These are phyloP conservation scores for Torymus auratus DNA, from an alignment of 2,888 invertebrate species.

Conservation along the genomic window DNA sequence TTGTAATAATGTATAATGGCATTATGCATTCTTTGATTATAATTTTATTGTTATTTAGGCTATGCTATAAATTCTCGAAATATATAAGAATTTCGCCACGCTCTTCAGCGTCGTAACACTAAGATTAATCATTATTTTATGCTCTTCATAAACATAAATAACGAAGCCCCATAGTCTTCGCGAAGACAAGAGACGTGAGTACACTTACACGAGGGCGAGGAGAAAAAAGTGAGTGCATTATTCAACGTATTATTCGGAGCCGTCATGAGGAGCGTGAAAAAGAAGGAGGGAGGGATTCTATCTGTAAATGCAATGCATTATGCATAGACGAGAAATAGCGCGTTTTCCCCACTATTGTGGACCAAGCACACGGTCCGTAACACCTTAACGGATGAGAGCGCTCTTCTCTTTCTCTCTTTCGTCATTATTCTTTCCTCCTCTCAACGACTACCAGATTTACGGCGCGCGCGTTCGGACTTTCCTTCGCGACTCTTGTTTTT, in stretches of 20 bases:
- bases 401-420: constrained; percentile 6
- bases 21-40: too few species aligned
- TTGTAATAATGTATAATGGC: too few species aligned
- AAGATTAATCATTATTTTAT: neutral
- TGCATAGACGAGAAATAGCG: constrained; percentile 63
- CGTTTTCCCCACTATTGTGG: neutral
- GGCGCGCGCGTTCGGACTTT: constrained; percentile 5
- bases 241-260: constrained; percentile 43
- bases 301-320: constrained; percentile 73
- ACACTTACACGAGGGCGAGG: too few species aligned
- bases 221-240: constrained; percentile 29
- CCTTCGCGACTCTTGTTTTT: constrained; percentile 5
- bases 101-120: too few species aligned
- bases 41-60: too few species aligned
- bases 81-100: too few species aligned
- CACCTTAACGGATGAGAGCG: constrained; percentile 50
- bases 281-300: constrained; percentile 60
- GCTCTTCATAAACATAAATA: neutral
- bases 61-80: too few species aligned
- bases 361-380: constrained; percentile 1
- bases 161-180: too few species aligned
- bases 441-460: constrained; percentile 24
- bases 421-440: neutral
- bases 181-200: too few species aligned
- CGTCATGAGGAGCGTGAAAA: neutral